Percentiles rank a stretch among this genome's conserved stretches.
phyloP scores from a whole-genome alignment of 2,113 vertebrate species.

The Lipophrys pholis region DNA sequence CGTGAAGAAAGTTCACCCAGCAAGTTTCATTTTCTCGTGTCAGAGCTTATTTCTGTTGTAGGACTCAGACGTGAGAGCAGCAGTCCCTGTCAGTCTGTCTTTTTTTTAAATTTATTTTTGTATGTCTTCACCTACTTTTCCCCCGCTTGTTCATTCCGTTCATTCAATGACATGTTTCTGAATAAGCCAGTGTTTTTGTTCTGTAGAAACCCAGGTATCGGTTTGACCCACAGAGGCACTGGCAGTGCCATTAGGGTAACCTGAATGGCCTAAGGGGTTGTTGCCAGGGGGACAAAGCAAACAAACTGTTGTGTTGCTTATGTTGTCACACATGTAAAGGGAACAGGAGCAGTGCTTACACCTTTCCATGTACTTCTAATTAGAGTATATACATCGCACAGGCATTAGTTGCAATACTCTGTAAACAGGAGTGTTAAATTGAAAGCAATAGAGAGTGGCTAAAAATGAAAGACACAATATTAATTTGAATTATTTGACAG shows the following conservation, averaged over 20 bases:
- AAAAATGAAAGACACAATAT: neutral
- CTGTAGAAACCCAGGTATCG: conserved; percentile 64
- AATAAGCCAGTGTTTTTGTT: conserved; percentile 33
- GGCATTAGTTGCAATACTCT: conserved; percentile 8
- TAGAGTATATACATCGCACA: conserved; percentile 10
- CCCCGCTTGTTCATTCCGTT: conserved; percentile 33
- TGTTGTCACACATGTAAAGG: conserved; percentile 82
- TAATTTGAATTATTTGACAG: conserved; percentile 2
- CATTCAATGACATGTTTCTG: conserved; percentile 44
- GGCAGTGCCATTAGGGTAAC: conserved; percentile 78
- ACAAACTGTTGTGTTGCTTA: conserved; percentile 84
- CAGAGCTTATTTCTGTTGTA: conserved; percentile 63
- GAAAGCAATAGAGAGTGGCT: neutral
- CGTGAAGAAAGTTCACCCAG: conserved; percentile 72
- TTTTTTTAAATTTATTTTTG: conserved; percentile 11
- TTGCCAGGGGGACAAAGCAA: conserved; percentile 87
- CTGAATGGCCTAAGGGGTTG: conserved; percentile 86
- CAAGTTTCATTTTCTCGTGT: conserved; percentile 82
- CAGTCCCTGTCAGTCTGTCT: conserved; percentile 33
- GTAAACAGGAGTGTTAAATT: neutral
- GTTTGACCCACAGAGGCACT: conserved; percentile 73
- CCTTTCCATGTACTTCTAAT: conserved; percentile 67
- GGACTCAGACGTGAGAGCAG: conserved; percentile 35
- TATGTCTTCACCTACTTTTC: conserved; percentile 8
- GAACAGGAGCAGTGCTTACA: conserved; percentile 65